phyloP scores from a whole-genome alignment of 2,888 invertebrate species.

The Ochlodes sylvanus region DNA sequence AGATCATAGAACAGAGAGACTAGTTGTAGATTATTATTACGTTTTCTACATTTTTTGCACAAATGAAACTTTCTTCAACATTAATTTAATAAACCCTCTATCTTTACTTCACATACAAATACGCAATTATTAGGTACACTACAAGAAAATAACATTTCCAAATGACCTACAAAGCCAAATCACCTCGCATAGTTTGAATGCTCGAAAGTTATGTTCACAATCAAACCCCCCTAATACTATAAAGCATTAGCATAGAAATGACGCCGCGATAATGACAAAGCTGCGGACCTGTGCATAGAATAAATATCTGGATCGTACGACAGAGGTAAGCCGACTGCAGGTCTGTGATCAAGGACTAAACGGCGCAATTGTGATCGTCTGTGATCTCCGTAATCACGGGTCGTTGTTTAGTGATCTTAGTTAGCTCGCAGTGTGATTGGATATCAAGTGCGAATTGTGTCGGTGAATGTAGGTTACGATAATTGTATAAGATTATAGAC shows the following conservation, averaged over 20 bases:
- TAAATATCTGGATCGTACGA: constrained; percentile 38
- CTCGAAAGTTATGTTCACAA: constrained; percentile 18
- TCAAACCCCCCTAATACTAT: constrained; percentile 46
- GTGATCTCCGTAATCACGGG: constrained; percentile 57
- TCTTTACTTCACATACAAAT: neutral
- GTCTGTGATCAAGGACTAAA: constrained; percentile 38
- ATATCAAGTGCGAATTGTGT: constrained; percentile 43
- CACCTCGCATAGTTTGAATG: constrained; percentile 12
- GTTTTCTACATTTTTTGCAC: no score
- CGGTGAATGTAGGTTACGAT: constrained; percentile 17
- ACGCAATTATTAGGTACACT: neutral
- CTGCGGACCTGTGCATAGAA: constrained; percentile 46
- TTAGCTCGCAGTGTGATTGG: constrained; percentile 55
- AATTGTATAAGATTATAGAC: neutral
- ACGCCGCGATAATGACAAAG: constrained; percentile 68
- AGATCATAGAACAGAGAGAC: no score
- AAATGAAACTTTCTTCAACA: no score
- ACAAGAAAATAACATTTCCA: neutral
- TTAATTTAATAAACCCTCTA: no score
- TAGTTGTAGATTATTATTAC: no score
- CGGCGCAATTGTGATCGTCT: constrained; percentile 46
- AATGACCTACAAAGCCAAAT: constrained; percentile 19
- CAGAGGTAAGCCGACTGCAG: constrained; percentile 41
- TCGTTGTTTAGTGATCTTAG: constrained; percentile 47
- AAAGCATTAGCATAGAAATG: constrained; percentile 64